Base-by-base conservation (phyloP, 2,888 invertebrate species). In the Chymomyza amoena region DNA sequence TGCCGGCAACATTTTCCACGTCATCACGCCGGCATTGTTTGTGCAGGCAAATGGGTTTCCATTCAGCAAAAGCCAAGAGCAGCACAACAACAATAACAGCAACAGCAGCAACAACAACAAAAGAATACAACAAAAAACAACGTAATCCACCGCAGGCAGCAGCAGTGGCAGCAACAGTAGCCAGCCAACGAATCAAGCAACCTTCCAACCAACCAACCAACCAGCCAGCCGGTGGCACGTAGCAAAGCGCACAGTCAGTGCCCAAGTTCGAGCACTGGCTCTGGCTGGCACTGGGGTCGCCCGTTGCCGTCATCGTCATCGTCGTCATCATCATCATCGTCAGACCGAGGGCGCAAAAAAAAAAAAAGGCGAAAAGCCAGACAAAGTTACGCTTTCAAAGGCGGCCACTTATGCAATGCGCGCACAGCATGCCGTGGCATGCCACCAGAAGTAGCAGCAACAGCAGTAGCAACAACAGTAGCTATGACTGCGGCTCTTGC, bases 21-120 rank as follows among this genome's bases (percentile, higher is more conserved):
- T 83, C 82, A 83, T 83, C 82, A 83, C 74, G 79, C 72, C 71
- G 82, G 68, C 79, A 77, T 81, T 85, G 81, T 81, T 78, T 75
- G 80, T 68, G 67, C 75, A 80, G 71, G 66, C 71, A 66, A 73
- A 76, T 72, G 68, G 75, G 56, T 65, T 39, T 16, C 60, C 65
- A 28, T 51, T 25, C 64, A 64, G 32, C 39, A 20, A 13, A n/a
- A 54, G 64, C 57, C 25, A 57, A 25, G 28, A 57, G 57, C 6
- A 57, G 57, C 54, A 18, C 10, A 25, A 25, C 20, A 28, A 65
- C 54, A 64, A 56, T 45, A 56, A 61, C 32, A 32, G 9, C 32
- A 64, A 56, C 51, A 56, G 57, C 32, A 32, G 5, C 32, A 61
- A 52, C 18, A 54, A 54, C 0, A 20, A n/a, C n/a, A n/a, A n/a